Conservation (phyloP, 2,113 vertebrate genomes). For the Dipodomys spectabilis region DNA sequence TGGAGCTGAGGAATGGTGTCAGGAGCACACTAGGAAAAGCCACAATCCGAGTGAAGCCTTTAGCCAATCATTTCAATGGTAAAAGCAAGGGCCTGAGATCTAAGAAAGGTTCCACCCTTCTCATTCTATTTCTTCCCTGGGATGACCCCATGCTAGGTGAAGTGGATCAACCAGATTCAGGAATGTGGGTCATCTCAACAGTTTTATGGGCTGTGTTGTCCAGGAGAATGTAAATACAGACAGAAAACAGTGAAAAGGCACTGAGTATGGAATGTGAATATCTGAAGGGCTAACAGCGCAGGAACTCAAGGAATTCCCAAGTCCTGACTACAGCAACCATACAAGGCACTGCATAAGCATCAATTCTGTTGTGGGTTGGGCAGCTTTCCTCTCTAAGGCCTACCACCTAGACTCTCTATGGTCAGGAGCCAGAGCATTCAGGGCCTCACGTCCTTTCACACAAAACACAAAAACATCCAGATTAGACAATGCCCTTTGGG, state of each 20-base stretch:
- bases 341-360: accelerated
- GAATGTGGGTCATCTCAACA: background rate
- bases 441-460: background rate
- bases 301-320: background rate
- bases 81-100: background rate
- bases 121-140: background rate
- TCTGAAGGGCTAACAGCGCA: background rate
- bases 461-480: background rate
- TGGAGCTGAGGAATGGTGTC: background rate
- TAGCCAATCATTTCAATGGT: background rate
- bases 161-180: background rate
- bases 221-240: accelerated
- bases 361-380: background rate
- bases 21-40: background rate
- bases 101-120: background rate
- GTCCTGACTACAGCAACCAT: background rate
- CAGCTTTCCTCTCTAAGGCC: background rate
- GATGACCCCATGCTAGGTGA: too few relatives aligned
- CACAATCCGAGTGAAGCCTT: background rate
- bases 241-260: background rate
- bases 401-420: background rate
- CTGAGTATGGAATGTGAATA: background rate
- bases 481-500: too few relatives aligned
- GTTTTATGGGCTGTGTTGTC: background rate
- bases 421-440: background rate